Percentiles rank a stretch among this genome's conserved stretches.
Evolutionary conservation across 2,797 vertebrate species (phyloP).

Genomic region (Lithobates pipiens): DNA sequence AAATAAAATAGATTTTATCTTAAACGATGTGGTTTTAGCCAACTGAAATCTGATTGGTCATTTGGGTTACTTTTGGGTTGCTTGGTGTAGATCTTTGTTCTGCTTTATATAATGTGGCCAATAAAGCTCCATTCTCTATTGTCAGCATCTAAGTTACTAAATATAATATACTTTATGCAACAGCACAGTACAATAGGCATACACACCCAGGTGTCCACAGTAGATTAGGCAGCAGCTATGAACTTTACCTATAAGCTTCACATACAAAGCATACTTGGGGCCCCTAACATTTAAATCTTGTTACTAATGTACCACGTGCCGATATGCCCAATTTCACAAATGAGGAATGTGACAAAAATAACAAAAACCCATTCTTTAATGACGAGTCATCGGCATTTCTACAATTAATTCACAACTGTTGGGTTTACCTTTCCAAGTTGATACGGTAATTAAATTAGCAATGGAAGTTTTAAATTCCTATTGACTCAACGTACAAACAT

Average conservation of each 20-base stretch:
- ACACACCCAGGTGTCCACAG: slow-evolving; percentile 11
- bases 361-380: slow-evolving; percentile 14
- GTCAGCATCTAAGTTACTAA: too few relatives aligned
- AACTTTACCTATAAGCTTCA: background rate
- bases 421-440: slow-evolving; percentile 13
- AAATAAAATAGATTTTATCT: background rate
- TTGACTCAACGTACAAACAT: slow-evolving; percentile 25
- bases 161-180: too few relatives aligned
- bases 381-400: background rate
- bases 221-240: background rate
- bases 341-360: slow-evolving; percentile 13
- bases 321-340: background rate
- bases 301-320: slow-evolving; percentile 14
- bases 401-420: background rate
- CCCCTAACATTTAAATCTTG: background rate
- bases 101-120: too few relatives aligned
- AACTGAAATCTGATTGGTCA: background rate
- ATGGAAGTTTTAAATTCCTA: slow-evolving; percentile 8
- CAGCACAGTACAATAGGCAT: background rate
- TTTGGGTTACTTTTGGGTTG: background rate
- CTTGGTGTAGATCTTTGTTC: background rate
- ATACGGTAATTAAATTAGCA: slow-evolving; percentile 14
- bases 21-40: background rate
- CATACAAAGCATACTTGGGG: background rate
- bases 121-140: too few relatives aligned